A percentile compares a stretch with the other conserved stretches of the same genome.
Conservation (phyloP, 1,140 invertebrate species). For the Orchestia grillus region DNA sequence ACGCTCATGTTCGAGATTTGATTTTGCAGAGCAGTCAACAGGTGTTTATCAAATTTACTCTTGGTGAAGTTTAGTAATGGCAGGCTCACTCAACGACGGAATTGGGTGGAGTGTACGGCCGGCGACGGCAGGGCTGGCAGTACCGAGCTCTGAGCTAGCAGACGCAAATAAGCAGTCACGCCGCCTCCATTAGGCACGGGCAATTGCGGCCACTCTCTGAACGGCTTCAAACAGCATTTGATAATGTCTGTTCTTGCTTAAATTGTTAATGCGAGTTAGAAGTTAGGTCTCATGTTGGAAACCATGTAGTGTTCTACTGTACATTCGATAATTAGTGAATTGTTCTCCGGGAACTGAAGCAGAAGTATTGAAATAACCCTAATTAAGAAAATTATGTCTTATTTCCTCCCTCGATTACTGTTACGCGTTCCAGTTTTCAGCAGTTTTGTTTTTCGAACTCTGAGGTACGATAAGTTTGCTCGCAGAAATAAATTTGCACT, state of each 20-base stretch:
- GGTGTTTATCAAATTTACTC: background rate
- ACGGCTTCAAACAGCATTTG: background rate
- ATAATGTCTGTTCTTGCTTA: background rate
- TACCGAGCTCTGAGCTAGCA: background rate
- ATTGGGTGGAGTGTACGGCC: background rate
- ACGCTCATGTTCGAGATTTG: background rate
- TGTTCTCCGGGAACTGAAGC: too few relatives aligned
- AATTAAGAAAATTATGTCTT: too few relatives aligned
- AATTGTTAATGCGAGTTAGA: background rate
- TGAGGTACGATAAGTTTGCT: too few relatives aligned
- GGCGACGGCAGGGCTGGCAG: background rate
- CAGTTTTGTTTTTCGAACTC: too few relatives aligned
- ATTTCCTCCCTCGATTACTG: too few relatives aligned
- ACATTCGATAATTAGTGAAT: background rate
- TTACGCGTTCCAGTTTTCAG: too few relatives aligned
- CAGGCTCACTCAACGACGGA: background rate
- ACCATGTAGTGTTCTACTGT: background rate
- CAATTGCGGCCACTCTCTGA: background rate
- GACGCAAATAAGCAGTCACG: background rate
- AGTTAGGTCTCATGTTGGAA: background rate
- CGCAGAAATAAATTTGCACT: too few relatives aligned
- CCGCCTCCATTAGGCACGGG: background rate
- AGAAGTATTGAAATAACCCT: too few relatives aligned
- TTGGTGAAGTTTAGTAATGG: background rate
- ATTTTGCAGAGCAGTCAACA: background rate